These are phyloP conservation scores for Aricia artaxerxes DNA, from an alignment of 2,888 invertebrate genomes.

Conservation along the genomic window DNA sequence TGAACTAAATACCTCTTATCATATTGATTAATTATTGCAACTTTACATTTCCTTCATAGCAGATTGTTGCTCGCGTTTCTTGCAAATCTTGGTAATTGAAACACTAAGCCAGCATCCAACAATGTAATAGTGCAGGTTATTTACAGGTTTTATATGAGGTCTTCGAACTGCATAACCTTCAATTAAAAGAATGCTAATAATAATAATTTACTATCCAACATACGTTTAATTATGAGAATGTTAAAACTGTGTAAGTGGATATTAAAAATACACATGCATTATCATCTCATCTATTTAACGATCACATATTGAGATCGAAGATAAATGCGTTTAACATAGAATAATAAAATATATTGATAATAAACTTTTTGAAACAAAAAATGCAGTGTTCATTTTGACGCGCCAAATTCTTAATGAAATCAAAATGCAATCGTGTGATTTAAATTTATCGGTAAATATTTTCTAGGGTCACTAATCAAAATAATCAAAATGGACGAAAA, in stretches of 20 bases:
- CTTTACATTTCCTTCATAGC: neutral
- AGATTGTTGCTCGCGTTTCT: neutral
- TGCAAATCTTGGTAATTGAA: neutral
- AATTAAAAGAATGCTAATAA: conserved; percentile 25
- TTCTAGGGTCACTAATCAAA: no score
- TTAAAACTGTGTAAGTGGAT: neutral
- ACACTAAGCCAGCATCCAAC: neutral
- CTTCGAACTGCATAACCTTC: conserved; percentile 29
- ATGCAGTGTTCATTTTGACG: neutral
- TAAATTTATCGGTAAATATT: no score
- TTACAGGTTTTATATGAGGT: conserved; percentile 11
- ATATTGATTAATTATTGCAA: neutral
- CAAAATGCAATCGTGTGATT: no score
- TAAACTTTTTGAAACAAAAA: neutral
- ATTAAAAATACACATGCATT: conserved; percentile 10
- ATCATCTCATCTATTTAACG: neutral
- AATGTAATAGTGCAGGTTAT: conserved; percentile 14
- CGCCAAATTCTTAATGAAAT: no score
- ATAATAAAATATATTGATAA: no score
- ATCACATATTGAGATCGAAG: neutral
- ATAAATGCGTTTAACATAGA: neutral
- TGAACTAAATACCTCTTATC: neutral
- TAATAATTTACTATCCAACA: conserved; percentile 23
- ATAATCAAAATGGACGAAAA: no score
- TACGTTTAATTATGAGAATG: conserved; percentile 21